Evolutionary conservation across 2,113 vertebrate species (phyloP), one percentile per base, ranked within the genome.

Genomic region (Rafetus swinhoei): DNA sequence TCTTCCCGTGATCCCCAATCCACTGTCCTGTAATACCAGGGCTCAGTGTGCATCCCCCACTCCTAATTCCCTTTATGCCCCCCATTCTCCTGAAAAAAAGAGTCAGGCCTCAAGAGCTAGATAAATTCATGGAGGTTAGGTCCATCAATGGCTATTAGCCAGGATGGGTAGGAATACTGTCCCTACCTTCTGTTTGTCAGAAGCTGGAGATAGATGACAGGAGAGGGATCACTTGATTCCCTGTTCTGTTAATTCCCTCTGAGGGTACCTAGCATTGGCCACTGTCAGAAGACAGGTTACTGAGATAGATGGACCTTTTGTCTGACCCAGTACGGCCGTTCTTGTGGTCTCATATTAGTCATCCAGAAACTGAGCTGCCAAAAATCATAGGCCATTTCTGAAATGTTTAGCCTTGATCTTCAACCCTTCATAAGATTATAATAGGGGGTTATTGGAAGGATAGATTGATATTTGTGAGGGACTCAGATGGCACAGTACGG

Each of bases 301-400:
- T 45, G 45, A 45, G 45, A 45, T 45, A 45, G 45, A 45, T 45
- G 45, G 45, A 45, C 6, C 45, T 45, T 45, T 45, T 6, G 45
- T 45, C 45, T 45, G 45, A 45, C 45, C 45, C 45, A 45, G 45
- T 45, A 45, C 6, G 45, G 45, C 45, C 45, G 1, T 45, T 45
- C 45, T 45, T 45, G 6, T 45, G 0, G 6, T 21, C 25, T 16
- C 2, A 6, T 15, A n/a, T 9, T 1, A 6, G 57, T 6, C 14
- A 24, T 35, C 16, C 54, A 76, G 77, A 53, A 92, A 35, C 24
- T 35, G 22, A 65, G 3, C 79, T 19, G n/a, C 19, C 45, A 39
- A 1, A 0, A 6, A 1, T 32, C 22, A 32, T 1, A 45, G 59
- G 15, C 65, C 80, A 0, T 79, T 82, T 53, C 0, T 1, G 15